phyloP scores from a whole-genome alignment of 2,888 invertebrate genomes.

The Tubulanus polymorphus region DNA sequence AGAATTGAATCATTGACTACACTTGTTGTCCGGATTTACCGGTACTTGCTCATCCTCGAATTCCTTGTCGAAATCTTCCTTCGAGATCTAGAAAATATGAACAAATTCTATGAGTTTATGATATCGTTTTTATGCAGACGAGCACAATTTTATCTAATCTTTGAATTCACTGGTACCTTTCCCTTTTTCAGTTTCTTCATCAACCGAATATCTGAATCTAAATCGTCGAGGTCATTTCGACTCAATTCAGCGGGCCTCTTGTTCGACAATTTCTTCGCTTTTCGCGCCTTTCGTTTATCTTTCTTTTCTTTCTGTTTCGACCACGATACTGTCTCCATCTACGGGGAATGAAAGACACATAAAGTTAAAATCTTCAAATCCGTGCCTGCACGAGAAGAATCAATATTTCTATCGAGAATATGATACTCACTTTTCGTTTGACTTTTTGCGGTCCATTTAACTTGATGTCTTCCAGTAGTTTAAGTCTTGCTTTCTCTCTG shows the following conservation, averaged over 20 bases:
- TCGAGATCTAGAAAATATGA: conserved; percentile 52
- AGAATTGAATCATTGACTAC: too few species aligned
- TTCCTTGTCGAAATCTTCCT: conserved; percentile 55
- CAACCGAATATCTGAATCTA: conserved; percentile 67
- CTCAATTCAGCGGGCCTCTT: conserved; percentile 57
- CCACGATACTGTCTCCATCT: conserved; percentile 53
- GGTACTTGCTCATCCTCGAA: conserved; percentile 33
- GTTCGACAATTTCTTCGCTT: conserved; percentile 53
- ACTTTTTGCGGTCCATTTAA: conserved; percentile 23
- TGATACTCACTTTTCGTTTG: conserved; percentile 1
- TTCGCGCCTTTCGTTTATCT: conserved; percentile 62
- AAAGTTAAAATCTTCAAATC: too few species aligned
- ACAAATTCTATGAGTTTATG: too few species aligned
- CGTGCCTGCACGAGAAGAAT: too few species aligned
- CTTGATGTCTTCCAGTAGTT: conserved; percentile 15
- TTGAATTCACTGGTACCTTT: conserved; percentile 58
- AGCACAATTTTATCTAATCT: background rate
- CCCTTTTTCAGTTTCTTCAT: conserved; percentile 82
- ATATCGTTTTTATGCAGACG: background rate
- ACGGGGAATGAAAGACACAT: background rate
- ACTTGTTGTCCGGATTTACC: too few species aligned
- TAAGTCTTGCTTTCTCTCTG: conserved; percentile 66
- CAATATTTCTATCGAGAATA: too few species aligned
- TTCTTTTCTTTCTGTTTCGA: conserved; percentile 68
- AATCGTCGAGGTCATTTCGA: conserved; percentile 47